These are phyloP conservation scores for Corella eumyota DNA, from an alignment of 23 tunicate genomes.

Conservation along the genomic window DNA sequence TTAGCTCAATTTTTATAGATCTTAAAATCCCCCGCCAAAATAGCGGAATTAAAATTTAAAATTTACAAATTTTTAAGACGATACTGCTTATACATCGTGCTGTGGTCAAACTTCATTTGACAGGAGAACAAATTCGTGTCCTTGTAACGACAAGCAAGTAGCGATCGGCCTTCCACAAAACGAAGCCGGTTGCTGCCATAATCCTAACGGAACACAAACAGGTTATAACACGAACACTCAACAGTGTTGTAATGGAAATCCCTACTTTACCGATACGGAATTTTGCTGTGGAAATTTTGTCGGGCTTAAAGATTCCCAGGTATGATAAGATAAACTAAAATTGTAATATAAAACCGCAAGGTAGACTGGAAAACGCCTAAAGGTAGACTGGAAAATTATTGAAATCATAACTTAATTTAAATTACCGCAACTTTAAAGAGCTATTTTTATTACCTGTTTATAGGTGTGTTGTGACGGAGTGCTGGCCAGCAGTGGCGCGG, in stretches of 20 bases:
- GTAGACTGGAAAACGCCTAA: no score
- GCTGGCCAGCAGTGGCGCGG: background rate
- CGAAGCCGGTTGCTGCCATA: conserved; percentile 26
- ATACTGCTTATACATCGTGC: conserved; percentile 70
- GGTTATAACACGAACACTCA: conserved; percentile 22
- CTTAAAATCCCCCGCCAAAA: no score
- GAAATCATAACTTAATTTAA: no score
- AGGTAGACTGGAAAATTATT: no score
- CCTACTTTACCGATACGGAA: conserved; percentile 18
- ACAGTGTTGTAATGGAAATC: conserved; percentile 61
- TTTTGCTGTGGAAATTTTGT: conserved; percentile 58
- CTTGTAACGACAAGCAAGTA: conserved; percentile 47
- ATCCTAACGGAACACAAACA: conserved; percentile 6
- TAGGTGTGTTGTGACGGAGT: conserved; percentile 52
- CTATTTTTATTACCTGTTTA: no score
- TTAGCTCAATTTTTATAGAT: no score
- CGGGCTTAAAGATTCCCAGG: conserved; percentile 40
- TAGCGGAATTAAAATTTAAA: background rate
- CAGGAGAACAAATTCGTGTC: conserved; percentile 68
- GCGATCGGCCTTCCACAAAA: conserved; percentile 1
- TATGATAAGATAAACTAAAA: background rate
- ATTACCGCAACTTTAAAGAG: no score
- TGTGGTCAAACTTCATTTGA: conserved; percentile 70
- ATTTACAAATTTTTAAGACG: conserved; percentile 7
- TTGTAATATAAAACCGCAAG: background rate